A percentile compares a stretch with the other conserved stretches of the same genome.
Conservation (phyloP, 1,140 invertebrate species). For the Sinella curviseta region DNA sequence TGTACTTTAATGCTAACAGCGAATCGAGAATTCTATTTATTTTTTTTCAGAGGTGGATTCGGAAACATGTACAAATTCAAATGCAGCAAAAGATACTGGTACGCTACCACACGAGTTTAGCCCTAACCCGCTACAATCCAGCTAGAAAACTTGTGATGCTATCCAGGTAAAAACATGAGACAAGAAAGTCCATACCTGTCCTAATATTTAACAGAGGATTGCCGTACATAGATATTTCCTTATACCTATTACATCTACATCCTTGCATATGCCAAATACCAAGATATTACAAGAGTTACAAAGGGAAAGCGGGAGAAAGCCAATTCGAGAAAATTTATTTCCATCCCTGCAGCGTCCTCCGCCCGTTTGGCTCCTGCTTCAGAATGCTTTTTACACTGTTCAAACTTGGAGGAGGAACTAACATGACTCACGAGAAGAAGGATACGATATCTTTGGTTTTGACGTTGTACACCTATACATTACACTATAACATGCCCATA, state of each 20-base stretch:
- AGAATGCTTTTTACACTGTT: not conserved
- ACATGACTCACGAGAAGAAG: not conserved
- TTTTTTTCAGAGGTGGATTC: no score
- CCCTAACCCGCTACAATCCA: no score
- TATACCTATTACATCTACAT: no score
- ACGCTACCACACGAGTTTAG: no score
- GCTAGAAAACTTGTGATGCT: no score
- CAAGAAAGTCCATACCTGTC: not conserved
- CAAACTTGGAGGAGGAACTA: not conserved
- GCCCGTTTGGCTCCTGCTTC: not conserved
- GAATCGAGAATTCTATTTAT: no score
- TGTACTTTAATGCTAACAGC: no score
- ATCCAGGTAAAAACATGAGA: no score
- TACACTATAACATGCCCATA: no score
- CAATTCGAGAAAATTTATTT: conserved; percentile 16
- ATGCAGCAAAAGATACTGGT: no score
- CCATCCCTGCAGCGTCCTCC: not conserved
- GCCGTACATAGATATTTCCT: no score
- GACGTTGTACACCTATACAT: not conserved
- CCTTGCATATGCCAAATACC: not conserved
- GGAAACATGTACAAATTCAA: no score
- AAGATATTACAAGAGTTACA: not conserved
- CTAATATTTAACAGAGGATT: not conserved
- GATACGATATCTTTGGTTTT: not conserved
- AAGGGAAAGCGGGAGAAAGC: not conserved